Evolutionary conservation across 2,888 invertebrate genomes (phyloP).

Genomic region (Drosophila gaucha): DNA sequence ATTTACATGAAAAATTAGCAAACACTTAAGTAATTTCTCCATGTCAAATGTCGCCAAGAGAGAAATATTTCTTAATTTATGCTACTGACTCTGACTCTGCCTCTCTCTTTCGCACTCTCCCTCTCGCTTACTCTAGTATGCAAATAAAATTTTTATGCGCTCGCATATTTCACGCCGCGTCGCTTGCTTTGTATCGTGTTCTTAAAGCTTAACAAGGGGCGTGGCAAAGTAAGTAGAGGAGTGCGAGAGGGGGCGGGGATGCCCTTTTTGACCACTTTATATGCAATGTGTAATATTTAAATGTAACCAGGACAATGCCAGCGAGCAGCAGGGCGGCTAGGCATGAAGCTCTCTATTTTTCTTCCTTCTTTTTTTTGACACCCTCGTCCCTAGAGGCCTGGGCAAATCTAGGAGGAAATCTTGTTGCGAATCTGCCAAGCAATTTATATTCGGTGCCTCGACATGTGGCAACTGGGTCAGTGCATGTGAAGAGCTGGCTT

Average conservation of each 20-base stretch:
- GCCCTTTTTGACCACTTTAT: slow-evolving; percentile 74
- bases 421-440: slow-evolving; percentile 49
- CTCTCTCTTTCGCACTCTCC: neutral
- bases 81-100: slow-evolving; percentile 12
- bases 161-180: slow-evolving; percentile 54
- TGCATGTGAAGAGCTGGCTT: slow-evolving; percentile 54
- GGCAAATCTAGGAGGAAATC: slow-evolving; percentile 55
- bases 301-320: slow-evolving; percentile 77
- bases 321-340: slow-evolving; percentile 5
- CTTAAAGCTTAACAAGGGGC: slow-evolving; percentile 20
- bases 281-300: slow-evolving; percentile 78
- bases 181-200: slow-evolving; percentile 54
- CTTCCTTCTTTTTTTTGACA: neutral
- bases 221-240: too few relatives aligned
- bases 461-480: slow-evolving; percentile 69
- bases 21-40: slow-evolving; percentile 54
- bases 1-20: slow-evolving; percentile 72
- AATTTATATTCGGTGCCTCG: slow-evolving; percentile 71
- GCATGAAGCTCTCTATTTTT: neutral
- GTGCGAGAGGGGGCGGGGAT: neutral
- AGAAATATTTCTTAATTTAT: slow-evolving; percentile 75
- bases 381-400: slow-evolving; percentile 16
- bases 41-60: slow-evolving; percentile 67
- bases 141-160: slow-evolving; percentile 63
- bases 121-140: slow-evolving; percentile 13